phyloP scores from a whole-genome alignment of 2,888 invertebrate species.

The Ectemnius continuus region DNA sequence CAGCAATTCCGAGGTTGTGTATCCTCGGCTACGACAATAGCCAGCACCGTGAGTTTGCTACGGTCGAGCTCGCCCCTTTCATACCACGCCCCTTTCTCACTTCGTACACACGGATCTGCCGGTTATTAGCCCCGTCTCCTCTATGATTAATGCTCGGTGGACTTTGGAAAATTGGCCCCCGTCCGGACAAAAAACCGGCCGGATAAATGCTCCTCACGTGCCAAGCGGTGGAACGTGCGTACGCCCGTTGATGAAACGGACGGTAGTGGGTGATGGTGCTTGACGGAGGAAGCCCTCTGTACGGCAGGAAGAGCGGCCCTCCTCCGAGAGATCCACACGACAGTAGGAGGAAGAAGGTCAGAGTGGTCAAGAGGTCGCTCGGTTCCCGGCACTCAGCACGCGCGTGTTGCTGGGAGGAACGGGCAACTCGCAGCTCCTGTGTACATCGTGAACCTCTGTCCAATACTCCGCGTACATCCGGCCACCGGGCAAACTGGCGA shows the following conservation, averaged over 20 bases:
- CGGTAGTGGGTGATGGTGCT: slow-evolving; percentile 60
- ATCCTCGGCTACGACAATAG: slow-evolving; percentile 47
- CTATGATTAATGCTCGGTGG: slow-evolving; percentile 69
- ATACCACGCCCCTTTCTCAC: slow-evolving; percentile 1
- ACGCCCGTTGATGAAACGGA: slow-evolving; percentile 70
- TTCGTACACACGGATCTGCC: slow-evolving; percentile 39
- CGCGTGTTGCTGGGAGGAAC: slow-evolving; percentile 46
- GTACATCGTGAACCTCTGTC: slow-evolving; percentile 49
- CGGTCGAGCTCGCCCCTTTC: neutral
- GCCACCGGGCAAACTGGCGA: slow-evolving; percentile 18
- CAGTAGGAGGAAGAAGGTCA: slow-evolving; percentile 4
- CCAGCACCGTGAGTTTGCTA: neutral
- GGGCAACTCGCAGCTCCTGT: slow-evolving; percentile 29
- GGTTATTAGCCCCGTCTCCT: slow-evolving; percentile 68
- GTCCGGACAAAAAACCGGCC: slow-evolving; percentile 46
- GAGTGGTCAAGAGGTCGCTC: slow-evolving; percentile 5
- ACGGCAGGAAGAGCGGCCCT: slow-evolving; percentile 39
- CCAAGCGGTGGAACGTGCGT: slow-evolving; percentile 66
- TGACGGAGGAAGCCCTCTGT: slow-evolving; percentile 63
- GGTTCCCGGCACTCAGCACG: neutral
- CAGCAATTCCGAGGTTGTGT: slow-evolving; percentile 42
- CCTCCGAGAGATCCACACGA: neutral
- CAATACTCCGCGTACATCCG: slow-evolving; percentile 41
- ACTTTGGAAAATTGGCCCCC: slow-evolving; percentile 71
- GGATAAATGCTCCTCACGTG: slow-evolving; percentile 77